These are phyloP conservation scores for Heliothis virescens DNA, from an alignment of 1,140 invertebrate genomes.

Conservation along the genomic window DNA sequence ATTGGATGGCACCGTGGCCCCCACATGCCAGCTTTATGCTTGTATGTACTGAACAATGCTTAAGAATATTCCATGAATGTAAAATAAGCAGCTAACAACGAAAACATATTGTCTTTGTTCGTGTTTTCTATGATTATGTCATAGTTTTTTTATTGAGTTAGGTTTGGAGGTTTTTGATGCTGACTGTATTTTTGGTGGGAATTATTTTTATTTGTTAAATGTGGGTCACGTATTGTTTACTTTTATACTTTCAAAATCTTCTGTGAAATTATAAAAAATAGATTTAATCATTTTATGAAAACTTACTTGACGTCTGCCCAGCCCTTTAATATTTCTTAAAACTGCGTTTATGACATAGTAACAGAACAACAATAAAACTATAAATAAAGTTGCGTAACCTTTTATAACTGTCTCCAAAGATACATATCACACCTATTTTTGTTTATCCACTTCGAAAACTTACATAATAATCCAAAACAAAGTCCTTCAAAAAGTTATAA, in stretches of 20 bases:
- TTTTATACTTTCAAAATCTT: not conserved
- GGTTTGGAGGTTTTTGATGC: conserved; percentile 45
- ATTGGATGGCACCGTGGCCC: conserved; percentile 74
- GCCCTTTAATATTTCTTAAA: not conserved
- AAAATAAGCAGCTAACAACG: conserved; percentile 82
- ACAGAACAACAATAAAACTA: conserved; percentile 18
- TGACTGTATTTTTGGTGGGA: conserved; percentile 56
- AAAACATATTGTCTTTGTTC: conserved; percentile 73
- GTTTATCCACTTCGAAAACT: conserved; percentile 42
- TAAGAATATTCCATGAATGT: conserved; percentile 85
- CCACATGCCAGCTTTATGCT: conserved; percentile 62
- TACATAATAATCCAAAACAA: conserved; percentile 32
- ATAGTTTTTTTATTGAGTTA: conserved; percentile 52
- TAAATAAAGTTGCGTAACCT: conserved; percentile 14
- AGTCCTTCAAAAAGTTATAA: conserved; percentile 25
- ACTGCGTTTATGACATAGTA: not conserved
- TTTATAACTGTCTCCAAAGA: conserved; percentile 36
- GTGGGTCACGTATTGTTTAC: not conserved
- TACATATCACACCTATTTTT: conserved; percentile 39
- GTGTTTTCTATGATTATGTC: conserved; percentile 77
- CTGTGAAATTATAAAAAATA: too few relatives aligned
- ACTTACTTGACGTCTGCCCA: not conserved
- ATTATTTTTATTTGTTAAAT: conserved; percentile 22
- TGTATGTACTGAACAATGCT: conserved; percentile 73
- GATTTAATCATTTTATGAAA: too few relatives aligned